Conservation (phyloP, 2,797 vertebrate genomes). For the Alexandromys oeconomus region DNA sequence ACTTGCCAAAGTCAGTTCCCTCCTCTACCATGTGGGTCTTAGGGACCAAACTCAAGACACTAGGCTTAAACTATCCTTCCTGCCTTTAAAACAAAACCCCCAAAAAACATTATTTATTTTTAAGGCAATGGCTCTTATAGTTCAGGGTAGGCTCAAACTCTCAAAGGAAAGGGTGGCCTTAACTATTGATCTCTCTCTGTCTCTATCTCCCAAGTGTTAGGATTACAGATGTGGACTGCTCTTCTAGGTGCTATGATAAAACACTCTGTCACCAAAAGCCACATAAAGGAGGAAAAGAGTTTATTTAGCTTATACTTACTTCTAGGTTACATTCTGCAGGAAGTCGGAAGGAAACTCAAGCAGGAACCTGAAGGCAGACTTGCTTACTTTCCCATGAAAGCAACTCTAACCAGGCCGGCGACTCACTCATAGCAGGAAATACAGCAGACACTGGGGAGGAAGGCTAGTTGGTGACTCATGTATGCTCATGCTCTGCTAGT, state of each 20-base stretch:
- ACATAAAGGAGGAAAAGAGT: background rate
- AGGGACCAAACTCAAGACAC: background rate
- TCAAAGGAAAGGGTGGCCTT: background rate
- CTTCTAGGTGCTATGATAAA: background rate
- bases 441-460: background rate
- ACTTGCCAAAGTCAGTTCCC: background rate
- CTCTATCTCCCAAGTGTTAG: background rate
- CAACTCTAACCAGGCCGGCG: background rate
- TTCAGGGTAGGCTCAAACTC: background rate
- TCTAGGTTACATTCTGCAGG: background rate
- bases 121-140: background rate
- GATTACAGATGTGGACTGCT: background rate
- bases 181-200: background rate
- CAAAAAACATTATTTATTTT: background rate
- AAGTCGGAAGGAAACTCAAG: background rate
- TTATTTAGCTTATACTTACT: background rate
- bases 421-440: background rate
- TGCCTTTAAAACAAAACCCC: background rate
- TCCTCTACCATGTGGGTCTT: background rate
- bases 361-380: background rate
- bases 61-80: too few relatives aligned
- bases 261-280: background rate
- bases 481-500: fast-evolving
- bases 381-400: background rate
- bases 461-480: background rate